Percentiles rank a stretch among this genome's conserved stretches.
Conservation (phyloP, 2,888 invertebrate species). For the Nomada hirtipes region DNA sequence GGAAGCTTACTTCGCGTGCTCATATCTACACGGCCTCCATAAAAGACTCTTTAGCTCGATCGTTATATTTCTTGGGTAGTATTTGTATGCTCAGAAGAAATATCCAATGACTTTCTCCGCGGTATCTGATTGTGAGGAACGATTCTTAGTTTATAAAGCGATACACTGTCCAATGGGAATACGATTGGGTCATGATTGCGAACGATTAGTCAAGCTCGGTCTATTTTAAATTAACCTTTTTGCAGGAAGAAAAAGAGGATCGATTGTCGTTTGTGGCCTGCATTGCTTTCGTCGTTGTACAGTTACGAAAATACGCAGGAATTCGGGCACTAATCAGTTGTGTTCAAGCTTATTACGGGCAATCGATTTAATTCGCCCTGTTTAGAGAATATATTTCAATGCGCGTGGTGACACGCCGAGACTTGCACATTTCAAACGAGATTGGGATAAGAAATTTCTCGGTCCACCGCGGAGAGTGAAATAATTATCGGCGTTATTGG, state of each 20-base stretch:
- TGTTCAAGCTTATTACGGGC: slow-evolving; percentile 29
- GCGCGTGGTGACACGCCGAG: neutral
- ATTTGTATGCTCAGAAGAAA: slow-evolving; percentile 21
- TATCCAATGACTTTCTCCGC: slow-evolving; percentile 42
- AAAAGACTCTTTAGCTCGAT: neutral
- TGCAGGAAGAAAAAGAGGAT: slow-evolving; percentile 17
- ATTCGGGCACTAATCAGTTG: slow-evolving; percentile 30
- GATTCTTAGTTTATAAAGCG: slow-evolving; percentile 32
- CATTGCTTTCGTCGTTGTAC: slow-evolving; percentile 31
- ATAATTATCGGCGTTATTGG: slow-evolving; percentile 26
- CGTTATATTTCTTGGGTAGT: neutral
- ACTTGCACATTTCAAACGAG: neutral
- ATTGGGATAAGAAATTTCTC: slow-evolving; percentile 7
- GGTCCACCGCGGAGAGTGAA: slow-evolving; percentile 21
- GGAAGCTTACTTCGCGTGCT: neutral
- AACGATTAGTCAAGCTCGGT: slow-evolving; percentile 3
- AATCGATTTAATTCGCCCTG: slow-evolving; percentile 32
- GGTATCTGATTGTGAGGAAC: slow-evolving; percentile 21
- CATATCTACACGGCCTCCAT: neutral
- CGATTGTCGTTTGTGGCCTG: slow-evolving; percentile 1
- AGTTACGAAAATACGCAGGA: slow-evolving; percentile 8
- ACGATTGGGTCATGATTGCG: slow-evolving; percentile 35
- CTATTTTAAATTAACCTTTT: slow-evolving; percentile 7
- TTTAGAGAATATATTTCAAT: neutral
- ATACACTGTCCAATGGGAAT: slow-evolving; percentile 37